Evolutionary conservation across 2,888 invertebrate species (phyloP).

Genomic region (Candidula unifasciata): DNA sequence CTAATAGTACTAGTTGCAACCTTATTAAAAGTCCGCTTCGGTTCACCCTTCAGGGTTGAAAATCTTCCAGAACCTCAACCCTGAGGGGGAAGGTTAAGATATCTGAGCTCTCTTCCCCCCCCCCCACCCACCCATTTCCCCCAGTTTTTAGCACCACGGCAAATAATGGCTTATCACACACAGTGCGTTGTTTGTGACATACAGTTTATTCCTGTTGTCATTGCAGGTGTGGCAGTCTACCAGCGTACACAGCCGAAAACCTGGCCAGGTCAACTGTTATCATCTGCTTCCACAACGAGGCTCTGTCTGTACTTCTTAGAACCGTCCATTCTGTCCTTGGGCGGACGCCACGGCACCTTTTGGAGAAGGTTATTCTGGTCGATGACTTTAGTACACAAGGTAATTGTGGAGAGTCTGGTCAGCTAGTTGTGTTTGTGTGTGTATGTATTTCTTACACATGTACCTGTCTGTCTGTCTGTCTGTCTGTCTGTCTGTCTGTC

Average conservation of each 20-base stretch:
- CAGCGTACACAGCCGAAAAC: constrained; percentile 44
- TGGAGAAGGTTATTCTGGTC: constrained; percentile 95
- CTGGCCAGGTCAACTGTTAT: constrained; percentile 78
- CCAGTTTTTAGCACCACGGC: too few relatives aligned
- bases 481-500: too few relatives aligned
- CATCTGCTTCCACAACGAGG: constrained; percentile 91
- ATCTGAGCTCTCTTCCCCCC: too few relatives aligned
- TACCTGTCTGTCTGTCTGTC: too few relatives aligned
- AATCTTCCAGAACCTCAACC: too few relatives aligned
- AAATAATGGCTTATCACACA: background rate
- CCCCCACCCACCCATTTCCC: too few relatives aligned
- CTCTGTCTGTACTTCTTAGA: constrained; percentile 96
- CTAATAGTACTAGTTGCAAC: too few relatives aligned
- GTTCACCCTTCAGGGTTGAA: too few relatives aligned
- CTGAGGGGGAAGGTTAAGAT: too few relatives aligned
- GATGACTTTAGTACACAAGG: constrained; percentile 87
- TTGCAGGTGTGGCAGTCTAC: constrained; percentile 33
- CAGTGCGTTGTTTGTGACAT: background rate
- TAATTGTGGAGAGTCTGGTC: constrained; percentile 52
- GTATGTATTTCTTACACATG: too few relatives aligned
- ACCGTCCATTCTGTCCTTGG: constrained; percentile 97
- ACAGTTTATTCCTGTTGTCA: background rate
- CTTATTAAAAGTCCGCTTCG: too few relatives aligned
- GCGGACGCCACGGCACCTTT: constrained; percentile 90
- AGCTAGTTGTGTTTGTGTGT: too few relatives aligned